Conservation (phyloP, 2,113 vertebrate species). For the Aptenodytes forsteri region DNA sequence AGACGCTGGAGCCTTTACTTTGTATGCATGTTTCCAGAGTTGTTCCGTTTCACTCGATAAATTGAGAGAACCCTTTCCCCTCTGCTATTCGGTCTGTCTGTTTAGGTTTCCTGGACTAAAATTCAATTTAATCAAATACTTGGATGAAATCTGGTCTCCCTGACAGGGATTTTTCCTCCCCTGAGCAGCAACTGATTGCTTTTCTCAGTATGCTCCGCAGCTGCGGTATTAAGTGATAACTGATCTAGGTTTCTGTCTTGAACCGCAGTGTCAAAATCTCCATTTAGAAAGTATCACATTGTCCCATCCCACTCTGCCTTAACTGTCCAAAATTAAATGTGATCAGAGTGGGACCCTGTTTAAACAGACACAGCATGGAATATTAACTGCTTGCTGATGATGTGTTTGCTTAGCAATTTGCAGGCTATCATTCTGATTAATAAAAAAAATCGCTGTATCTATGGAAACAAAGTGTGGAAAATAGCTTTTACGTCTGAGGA, state of each 20-base stretch:
- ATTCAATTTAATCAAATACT: slow-evolving; percentile 31
- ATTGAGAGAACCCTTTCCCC: background rate
- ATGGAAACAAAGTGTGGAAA: slow-evolving; percentile 60
- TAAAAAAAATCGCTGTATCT: slow-evolving; percentile 32
- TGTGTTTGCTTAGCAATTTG: slow-evolving; percentile 48
- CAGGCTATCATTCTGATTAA: slow-evolving; percentile 47
- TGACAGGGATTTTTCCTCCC: background rate
- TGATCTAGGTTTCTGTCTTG: background rate
- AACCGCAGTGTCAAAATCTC: background rate
- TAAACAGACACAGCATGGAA: background rate
- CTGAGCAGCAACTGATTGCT: background rate
- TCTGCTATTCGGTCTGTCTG: background rate
- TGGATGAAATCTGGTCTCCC: background rate
- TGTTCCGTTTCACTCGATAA: background rate
- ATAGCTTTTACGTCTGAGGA: slow-evolving; percentile 37
- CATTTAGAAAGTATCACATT: background rate
- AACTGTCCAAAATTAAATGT: background rate
- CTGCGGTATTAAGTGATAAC: background rate
- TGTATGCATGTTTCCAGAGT: background rate
- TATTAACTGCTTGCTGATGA: background rate
- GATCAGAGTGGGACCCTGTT: background rate
- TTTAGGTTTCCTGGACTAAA: slow-evolving; percentile 29
- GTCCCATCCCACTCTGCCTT: background rate
- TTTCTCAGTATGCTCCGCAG: background rate
- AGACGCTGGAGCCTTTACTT: background rate